phyloP scores from a whole-genome alignment of 2,113 vertebrate species.

The Myanophis thanlyinensis region DNA sequence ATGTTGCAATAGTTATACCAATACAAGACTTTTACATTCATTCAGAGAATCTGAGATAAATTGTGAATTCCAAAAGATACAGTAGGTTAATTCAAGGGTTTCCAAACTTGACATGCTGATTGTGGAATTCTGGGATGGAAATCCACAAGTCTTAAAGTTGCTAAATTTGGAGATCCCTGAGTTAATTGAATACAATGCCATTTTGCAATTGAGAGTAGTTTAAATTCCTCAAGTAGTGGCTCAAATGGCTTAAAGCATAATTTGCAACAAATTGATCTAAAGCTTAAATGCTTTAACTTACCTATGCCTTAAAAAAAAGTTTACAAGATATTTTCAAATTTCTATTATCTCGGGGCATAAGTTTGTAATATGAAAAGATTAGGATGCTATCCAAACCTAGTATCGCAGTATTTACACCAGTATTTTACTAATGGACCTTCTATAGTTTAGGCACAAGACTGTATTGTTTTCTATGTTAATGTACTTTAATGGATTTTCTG shows the following conservation, averaged over 20 bases:
- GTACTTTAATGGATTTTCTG: neutral
- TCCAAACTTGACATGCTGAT: neutral
- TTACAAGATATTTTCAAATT: neutral
- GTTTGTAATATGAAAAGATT: neutral
- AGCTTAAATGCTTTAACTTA: neutral
- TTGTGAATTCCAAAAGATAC: neutral
- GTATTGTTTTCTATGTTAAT: neutral
- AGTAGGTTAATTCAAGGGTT: neutral
- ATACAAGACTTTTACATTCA: neutral
- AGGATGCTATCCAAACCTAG: neutral
- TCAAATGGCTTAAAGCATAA: neutral
- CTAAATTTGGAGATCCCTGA: neutral
- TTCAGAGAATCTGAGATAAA: neutral
- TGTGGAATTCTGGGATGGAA: neutral
- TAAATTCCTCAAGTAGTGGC: neutral
- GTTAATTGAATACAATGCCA: neutral
- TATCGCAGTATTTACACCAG: neutral
- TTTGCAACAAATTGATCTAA: neutral
- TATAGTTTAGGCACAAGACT: neutral
- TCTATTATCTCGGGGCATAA: neutral
- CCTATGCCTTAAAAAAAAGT: neutral
- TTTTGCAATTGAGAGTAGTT: neutral
- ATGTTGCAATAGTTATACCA: neutral
- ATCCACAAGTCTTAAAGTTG: neutral
- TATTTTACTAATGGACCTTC: neutral